Base-by-base conservation (phyloP, 2,797 vertebrate genomes). In the Hyperoplus immaculatus region DNA sequence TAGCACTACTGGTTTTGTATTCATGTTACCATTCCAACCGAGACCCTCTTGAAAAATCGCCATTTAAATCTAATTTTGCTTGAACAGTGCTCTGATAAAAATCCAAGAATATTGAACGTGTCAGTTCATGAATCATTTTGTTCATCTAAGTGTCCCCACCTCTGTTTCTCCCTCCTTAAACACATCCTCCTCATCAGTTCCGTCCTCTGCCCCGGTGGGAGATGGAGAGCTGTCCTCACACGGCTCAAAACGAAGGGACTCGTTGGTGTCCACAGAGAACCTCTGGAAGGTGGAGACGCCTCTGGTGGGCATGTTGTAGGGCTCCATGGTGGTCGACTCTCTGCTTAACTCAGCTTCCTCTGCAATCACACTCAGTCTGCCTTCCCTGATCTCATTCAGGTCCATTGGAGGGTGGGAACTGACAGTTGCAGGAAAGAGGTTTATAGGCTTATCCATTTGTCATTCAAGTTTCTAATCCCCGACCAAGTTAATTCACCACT, bases 351-450 rank as follows among this genome's bases (percentile, higher is more conserved):
- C 91, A 6, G 87, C 49, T 78, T 95, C 96, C 85, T 96, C 95
- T 0, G 93, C 75, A 55, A 97, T 96, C 83, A 94, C 92, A 64
- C 92, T 94, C 81, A 96, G 89, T 47, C 89, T 87, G 45, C 92
- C 92, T 56, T 92, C 94, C 53, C 93, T 90, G 60, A 95, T 91
- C 73, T 96, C 97, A 74, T 92, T 96, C 76, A 95, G 90, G 72
- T 97, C 97, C 95, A 95, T 95, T 42, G 43, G 43, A 45, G 43
- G 43, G 43, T 45, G 43, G 10, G 10, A 45, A 45, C 29, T 10
- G 7, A 46, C 85, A 84, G 61, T 49, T 55, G 11, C 15, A 74
- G 43, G 62, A n/a, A 2, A 71, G n/a, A 53, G 9, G 41, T 21
- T 76, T 18, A 50, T 29, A 75, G 29, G 29, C 29, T 29, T 29